phyloP scores from a whole-genome alignment of 2,797 vertebrate genomes.

The Odontamblyopus lacepedii region DNA sequence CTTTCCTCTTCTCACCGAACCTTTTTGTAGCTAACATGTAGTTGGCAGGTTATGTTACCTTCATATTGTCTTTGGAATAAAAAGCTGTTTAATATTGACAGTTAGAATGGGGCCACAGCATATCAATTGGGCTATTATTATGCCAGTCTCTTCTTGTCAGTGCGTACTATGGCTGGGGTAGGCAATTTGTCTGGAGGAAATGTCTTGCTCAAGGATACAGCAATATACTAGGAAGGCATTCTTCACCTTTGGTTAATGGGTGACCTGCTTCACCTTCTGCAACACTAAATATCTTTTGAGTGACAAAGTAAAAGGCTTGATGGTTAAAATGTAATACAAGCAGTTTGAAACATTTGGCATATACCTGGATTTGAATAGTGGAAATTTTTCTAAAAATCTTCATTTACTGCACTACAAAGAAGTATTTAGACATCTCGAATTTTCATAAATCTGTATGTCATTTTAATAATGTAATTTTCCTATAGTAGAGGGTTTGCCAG shows the following conservation, averaged over 20 bases:
- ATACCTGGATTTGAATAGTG: no score
- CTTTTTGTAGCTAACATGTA: constrained; percentile 6
- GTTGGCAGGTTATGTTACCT: constrained; percentile 40
- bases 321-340: no score
- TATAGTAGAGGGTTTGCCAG: no score
- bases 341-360: no score
- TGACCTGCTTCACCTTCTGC: not conserved
- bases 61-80: not conserved
- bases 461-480: no score
- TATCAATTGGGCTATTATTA: no score
- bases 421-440: no score
- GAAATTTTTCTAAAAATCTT: no score
- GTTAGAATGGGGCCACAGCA: not conserved
- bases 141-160: not conserved
- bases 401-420: no score
- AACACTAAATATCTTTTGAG: constrained; percentile 26
- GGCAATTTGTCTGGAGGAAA: not conserved
- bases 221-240: not conserved
- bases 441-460: no score
- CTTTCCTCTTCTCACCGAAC: not conserved
- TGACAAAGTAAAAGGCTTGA: no score
- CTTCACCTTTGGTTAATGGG: not conserved
- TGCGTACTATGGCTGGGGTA: not conserved
- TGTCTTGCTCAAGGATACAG: not conserved
- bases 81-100: not conserved